A percentile compares a stretch with the other conserved stretches of the same genome.
phyloP scores from a whole-genome alignment of 1,140 invertebrate genomes.

The Neodiprion pinetum region DNA sequence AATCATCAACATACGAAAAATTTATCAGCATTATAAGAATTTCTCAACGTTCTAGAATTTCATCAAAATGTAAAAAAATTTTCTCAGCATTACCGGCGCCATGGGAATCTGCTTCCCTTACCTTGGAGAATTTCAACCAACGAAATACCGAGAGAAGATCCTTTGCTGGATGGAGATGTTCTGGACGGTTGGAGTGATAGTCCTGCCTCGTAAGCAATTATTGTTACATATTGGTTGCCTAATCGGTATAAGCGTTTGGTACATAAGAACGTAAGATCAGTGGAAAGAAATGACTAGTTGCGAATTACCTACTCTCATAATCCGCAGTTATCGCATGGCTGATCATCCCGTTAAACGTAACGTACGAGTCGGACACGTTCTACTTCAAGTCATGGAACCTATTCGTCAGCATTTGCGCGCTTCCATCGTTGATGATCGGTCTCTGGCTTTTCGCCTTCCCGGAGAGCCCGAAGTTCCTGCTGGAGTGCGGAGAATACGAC shows the following conservation, averaged over 20 bases:
- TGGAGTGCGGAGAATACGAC: conserved; percentile 77
- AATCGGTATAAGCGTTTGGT: neutral
- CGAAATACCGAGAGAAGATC: conserved; percentile 76
- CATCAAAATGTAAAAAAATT: neutral
- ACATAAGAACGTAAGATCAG: neutral
- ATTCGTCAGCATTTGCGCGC: conserved; percentile 73
- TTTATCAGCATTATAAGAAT: no score
- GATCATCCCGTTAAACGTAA: conserved; percentile 71
- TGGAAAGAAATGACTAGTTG: neutral
- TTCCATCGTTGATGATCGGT: conserved; percentile 68
- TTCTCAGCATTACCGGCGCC: conserved; percentile 72
- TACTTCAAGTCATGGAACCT: conserved; percentile 79
- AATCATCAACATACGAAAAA: no score
- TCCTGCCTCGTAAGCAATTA: conserved; percentile 67
- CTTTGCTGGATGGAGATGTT: conserved; percentile 83
- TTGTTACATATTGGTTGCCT: neutral
- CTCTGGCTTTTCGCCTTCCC: conserved; percentile 79
- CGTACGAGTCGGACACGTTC: conserved; percentile 64
- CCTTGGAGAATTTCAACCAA: conserved; percentile 78
- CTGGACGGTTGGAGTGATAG: conserved; percentile 77
- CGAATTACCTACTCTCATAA: neutral
- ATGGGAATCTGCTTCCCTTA: conserved; percentile 81
- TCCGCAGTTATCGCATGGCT: conserved; percentile 73
- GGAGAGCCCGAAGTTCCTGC: conserved; percentile 85
- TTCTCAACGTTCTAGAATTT: no score